A percentile compares a stretch with the other conserved stretches of the same genome.
Conservation (phyloP, 2,888 invertebrate species). For the Stenoptilia bipunctidactyla region DNA sequence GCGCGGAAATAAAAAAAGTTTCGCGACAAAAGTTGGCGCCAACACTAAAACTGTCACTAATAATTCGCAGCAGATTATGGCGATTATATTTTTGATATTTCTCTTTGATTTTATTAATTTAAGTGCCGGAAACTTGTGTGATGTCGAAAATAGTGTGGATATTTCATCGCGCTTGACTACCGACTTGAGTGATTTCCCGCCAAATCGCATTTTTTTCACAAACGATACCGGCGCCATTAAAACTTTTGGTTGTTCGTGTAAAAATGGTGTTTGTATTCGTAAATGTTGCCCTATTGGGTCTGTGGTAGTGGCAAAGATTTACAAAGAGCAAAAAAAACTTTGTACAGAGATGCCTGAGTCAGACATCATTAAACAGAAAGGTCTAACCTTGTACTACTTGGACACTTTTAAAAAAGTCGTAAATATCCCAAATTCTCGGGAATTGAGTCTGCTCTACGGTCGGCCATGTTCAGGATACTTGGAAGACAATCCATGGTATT, state of each 20-base stretch:
- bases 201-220: constrained; percentile 28
- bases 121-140: constrained; percentile 26
- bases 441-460: constrained; percentile 25
- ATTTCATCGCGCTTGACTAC: neutral
- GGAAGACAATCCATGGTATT: constrained; percentile 30
- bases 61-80: constrained; percentile 11
- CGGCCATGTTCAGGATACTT: constrained; percentile 24
- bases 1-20: constrained; percentile 1
- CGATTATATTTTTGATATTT: constrained; percentile 20
- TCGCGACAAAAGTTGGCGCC: no score
- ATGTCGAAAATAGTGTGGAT: constrained; percentile 20
- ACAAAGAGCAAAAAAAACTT: constrained; percentile 9
- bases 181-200: constrained; percentile 29
- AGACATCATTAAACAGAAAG: constrained; percentile 25
- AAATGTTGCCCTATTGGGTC: constrained; percentile 44
- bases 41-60: constrained; percentile 1
- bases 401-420: constrained; percentile 16
- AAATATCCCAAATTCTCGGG: constrained; percentile 20
- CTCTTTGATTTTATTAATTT: constrained; percentile 18
- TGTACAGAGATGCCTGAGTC: constrained; percentile 22
- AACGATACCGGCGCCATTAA: constrained; percentile 27
- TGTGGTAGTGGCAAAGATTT: constrained; percentile 12
- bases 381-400: constrained; percentile 26
- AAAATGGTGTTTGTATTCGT: constrained; percentile 33
- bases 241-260: constrained; percentile 41